These are phyloP conservation scores for Paratilapia polleni DNA, from an alignment of 2,113 vertebrate species.

Conservation along the genomic window DNA sequence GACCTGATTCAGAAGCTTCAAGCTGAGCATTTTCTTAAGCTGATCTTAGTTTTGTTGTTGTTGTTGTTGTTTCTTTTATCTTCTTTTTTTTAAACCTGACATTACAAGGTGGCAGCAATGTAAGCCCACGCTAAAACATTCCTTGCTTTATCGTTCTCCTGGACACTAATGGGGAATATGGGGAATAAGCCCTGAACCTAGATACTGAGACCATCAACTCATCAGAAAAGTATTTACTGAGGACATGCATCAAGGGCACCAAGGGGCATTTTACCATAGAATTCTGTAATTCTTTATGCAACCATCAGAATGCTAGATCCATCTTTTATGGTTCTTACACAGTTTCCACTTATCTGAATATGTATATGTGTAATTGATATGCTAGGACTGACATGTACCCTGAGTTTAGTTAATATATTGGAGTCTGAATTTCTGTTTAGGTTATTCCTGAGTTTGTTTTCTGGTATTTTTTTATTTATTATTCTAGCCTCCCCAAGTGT, in stretches of 20 bases:
- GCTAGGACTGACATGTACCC: neutral
- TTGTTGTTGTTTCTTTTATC: no score
- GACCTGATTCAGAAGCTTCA: no score
- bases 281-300: neutral
- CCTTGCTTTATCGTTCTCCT: neutral
- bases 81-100: neutral
- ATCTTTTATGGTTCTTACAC: neutral
- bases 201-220: neutral
- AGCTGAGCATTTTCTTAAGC: no score
- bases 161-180: neutral
- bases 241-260: neutral
- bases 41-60: no score
- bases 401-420: neutral
- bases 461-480: no score
- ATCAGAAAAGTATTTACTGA: neutral
- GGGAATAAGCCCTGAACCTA: neutral
- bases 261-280: neutral
- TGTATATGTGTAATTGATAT: neutral
- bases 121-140: neutral
- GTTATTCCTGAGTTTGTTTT: no score
- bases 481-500: no score
- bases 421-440: fast-evolving
- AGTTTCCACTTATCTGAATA: neutral
- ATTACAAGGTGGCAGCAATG: neutral
- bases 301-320: neutral